phyloP scores from a whole-genome alignment of 1,140 invertebrate species.

The Aphaenogaster floridana region DNA sequence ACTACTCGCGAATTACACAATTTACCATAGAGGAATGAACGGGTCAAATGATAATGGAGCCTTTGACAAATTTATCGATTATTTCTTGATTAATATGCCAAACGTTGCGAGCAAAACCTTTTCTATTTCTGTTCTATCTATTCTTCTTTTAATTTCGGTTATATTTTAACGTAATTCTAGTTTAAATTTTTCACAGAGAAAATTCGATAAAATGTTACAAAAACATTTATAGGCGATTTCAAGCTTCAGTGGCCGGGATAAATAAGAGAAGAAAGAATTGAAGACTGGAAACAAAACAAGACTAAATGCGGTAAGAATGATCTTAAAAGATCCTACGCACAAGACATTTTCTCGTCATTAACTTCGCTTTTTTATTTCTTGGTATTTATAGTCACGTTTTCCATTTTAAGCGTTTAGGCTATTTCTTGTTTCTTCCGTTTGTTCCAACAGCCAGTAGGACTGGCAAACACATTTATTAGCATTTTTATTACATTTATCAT shows the following conservation, averaged over 20 bases:
- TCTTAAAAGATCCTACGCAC: background rate
- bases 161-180: conserved; percentile 4
- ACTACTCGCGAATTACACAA: background rate
- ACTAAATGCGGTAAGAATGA: background rate
- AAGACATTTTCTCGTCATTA: conserved; percentile 20
- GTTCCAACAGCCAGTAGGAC: background rate
- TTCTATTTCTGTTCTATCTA: background rate
- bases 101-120: background rate
- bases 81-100: conserved; percentile 4
- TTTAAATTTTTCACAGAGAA: conserved; percentile 11
- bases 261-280: conserved; percentile 11
- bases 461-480: conserved; percentile 11
- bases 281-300: background rate
- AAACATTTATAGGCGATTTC: background rate
- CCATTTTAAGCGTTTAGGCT: background rate
- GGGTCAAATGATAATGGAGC: background rate
- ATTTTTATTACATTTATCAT: conserved; percentile 49
- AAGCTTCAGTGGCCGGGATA: background rate
- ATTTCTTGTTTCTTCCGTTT: background rate
- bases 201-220: conserved; percentile 17
- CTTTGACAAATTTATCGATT: conserved; percentile 24
- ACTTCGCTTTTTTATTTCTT: background rate
- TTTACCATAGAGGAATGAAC: background rate
- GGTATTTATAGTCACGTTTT: background rate
- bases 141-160: background rate